Percentiles rank a stretch among this genome's conserved stretches.
Evolutionary conservation across 2,113 vertebrate genomes (phyloP).

Genomic region (Machaerirhynchus nigripectus): DNA sequence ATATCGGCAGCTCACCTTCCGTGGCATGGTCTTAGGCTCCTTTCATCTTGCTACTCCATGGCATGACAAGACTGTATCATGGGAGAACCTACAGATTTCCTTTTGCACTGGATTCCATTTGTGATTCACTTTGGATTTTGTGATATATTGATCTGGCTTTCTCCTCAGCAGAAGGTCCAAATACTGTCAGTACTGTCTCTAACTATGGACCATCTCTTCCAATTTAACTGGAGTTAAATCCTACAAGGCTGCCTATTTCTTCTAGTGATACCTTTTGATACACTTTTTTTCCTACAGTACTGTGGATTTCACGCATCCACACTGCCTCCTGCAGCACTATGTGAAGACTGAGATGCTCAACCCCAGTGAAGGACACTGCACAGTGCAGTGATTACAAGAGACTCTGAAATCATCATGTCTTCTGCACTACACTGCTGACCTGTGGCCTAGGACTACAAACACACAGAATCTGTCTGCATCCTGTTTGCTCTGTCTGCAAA

Average conservation of each 20-base stretch:
- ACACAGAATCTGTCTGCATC: not conserved
- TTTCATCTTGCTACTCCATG: not conserved
- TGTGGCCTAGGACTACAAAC: not conserved
- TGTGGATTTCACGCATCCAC: not conserved
- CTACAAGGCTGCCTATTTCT: not conserved
- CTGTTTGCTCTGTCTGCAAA: not conserved
- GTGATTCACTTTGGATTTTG: not conserved
- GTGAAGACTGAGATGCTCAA: not conserved
- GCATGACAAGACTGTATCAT: not conserved
- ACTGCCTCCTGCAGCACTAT: not conserved
- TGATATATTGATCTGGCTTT: not conserved
- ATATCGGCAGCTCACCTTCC: not conserved
- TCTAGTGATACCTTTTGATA: not conserved
- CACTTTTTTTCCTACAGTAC: not conserved
- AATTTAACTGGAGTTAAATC: not conserved
- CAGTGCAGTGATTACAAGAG: not conserved
- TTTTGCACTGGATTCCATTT: not conserved
- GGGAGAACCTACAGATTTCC: not conserved
- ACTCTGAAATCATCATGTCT: not conserved
- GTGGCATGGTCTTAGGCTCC: not conserved
- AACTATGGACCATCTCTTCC: not conserved
- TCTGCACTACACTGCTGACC: not conserved
- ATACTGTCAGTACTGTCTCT: not conserved
- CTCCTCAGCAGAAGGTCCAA: not conserved
- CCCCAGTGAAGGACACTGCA: not conserved